phyloP scores from a whole-genome alignment of 1,140 invertebrate genomes.

The Samia ricini region DNA sequence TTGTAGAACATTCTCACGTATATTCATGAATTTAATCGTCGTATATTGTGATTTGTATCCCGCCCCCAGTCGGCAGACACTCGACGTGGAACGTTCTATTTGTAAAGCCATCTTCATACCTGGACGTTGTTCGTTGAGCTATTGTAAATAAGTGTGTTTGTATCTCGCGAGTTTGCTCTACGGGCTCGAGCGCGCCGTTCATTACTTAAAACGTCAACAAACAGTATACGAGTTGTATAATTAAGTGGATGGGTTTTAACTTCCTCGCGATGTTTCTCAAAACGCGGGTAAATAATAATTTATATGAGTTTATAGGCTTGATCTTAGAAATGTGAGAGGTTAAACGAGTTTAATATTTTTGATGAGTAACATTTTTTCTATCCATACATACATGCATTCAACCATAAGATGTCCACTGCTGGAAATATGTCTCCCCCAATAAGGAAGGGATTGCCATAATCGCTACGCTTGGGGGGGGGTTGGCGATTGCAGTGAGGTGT shows the following conservation, averaged over 20 bases:
- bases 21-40: no score
- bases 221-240: not conserved
- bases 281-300: not conserved
- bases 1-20: no score
- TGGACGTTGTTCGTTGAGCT: not conserved
- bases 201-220: not conserved
- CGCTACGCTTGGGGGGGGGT: no score
- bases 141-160: not conserved
- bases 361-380: no score
- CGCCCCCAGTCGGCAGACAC: not conserved
- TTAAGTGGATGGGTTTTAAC: slow-evolving; percentile 1
- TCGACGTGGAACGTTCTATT: not conserved
- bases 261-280: not conserved
- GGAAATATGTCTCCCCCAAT: no score
- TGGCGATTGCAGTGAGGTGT: no score
- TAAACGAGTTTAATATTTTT: not conserved
- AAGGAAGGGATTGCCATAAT: no score
- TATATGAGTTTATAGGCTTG: not conserved
- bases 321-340: no score
- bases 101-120: not conserved
- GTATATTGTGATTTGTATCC: not conserved
- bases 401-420: no score
- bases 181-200: not conserved
- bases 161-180: not conserved
- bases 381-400: no score